Evolutionary conservation across 2,113 vertebrate genomes (phyloP), one percentile per base, ranked within the genome.

Genomic region (Ochotona princeps): DNA sequence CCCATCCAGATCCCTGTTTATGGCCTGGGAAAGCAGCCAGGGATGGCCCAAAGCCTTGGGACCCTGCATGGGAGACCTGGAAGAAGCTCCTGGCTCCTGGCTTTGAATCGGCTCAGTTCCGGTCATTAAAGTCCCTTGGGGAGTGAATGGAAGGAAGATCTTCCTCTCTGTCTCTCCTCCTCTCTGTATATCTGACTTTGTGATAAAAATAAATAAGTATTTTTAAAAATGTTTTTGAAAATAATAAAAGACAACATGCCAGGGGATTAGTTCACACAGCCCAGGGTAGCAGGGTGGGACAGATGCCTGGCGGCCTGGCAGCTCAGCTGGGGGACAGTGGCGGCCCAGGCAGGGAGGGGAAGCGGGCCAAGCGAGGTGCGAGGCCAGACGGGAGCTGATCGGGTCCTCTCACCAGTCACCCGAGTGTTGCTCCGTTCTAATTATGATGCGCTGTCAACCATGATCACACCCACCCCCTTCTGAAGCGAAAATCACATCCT

Each of bases 401-500:
- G 2, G 5, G 4, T 60, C 67, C 14, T 8, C 83, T 25, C 54
- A 32, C 4, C 28, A 4, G 15, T 57, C 93, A 26, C 5, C 23
- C 38, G 11, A 1, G 25, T 1, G 4, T 3, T 23, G 47, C 26
- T 7, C 2, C 4, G 5, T 28, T 81, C 81, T 70, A 32, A 78
- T 47, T 13, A 69, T 21, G 28, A 8, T 3, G 2, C 7, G 47
- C 44, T 51, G 76, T 70, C 30, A 32, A 26, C 32, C 20, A n/a
- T 5, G 12, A 32, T 76, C 86, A 21, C 83, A 57, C 83, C 81
- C 66, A n/a, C 80, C 80, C 2, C 7, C 88, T 89, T 89, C 76
- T 83, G 84, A 94, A 83, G 83, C 49, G 49, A 92, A 67, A 89
- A 60, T 51, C 92, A 65, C 87, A 83, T 35, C 96, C 80, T 65